These are phyloP conservation scores for Phoenicopterus ruber DNA, from an alignment of 2,113 vertebrate genomes.

Conservation along the genomic window DNA sequence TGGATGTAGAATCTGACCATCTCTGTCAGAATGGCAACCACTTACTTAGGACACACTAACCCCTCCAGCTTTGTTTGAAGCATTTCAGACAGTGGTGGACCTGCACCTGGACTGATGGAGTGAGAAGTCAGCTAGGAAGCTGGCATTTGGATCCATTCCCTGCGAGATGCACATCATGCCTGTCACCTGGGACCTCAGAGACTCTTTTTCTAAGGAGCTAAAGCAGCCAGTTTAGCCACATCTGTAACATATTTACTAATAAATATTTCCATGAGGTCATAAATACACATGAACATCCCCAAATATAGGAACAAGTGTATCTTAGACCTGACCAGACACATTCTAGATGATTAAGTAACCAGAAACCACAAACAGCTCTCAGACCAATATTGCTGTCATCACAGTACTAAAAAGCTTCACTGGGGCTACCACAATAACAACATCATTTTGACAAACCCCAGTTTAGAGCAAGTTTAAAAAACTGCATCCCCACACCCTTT, in stretches of 20 bases:
- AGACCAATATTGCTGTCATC: too few relatives aligned
- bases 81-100: background rate
- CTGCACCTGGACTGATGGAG: background rate
- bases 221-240: background rate
- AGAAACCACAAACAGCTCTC: background rate
- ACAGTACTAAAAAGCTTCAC: too few relatives aligned
- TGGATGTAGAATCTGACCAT: background rate
- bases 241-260: background rate
- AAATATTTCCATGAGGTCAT: background rate
- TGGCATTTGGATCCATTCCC: background rate
- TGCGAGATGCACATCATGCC: rapidly evolving
- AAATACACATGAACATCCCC: too few relatives aligned
- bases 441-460: background rate
- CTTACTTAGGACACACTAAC: background rate
- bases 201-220: background rate
- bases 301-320: too few relatives aligned
- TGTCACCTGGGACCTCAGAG: too few relatives aligned
- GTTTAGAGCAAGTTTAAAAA: too few relatives aligned
- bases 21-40: background rate
- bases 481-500: too few relatives aligned
- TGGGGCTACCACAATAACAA: background rate
- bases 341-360: background rate
- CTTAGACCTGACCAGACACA: background rate
- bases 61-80: background rate
- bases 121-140: background rate